Percentiles rank a stretch among this genome's conserved stretches.
Evolutionary conservation across 2,113 vertebrate species (phyloP).

Genomic region (Xyrauchen texanus): DNA sequence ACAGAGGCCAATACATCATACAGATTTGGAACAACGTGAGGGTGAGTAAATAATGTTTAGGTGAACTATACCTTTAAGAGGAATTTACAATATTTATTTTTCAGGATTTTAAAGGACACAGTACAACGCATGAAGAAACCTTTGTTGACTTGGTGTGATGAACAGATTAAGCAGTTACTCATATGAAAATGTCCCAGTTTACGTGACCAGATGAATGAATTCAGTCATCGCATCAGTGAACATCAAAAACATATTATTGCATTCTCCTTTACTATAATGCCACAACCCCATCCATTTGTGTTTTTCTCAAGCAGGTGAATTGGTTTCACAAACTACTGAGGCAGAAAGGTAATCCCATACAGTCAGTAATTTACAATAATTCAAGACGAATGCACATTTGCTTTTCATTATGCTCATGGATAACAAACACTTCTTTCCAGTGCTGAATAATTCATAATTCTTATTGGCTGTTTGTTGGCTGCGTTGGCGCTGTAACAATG

Average conservation of each 20-base stretch:
- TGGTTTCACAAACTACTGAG: constrained; percentile 53
- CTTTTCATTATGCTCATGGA: constrained; percentile 51
- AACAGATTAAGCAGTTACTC: constrained; percentile 53
- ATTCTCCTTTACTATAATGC: constrained; percentile 52
- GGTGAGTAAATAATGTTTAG: too few relatives aligned
- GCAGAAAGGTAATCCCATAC: constrained; percentile 58
- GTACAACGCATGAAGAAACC: too few relatives aligned
- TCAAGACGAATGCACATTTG: constrained; percentile 54
- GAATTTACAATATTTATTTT: too few relatives aligned
- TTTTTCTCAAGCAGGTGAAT: constrained; percentile 56
- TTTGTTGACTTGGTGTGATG: background rate
- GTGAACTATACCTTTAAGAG: too few relatives aligned
- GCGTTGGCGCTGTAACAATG: constrained; percentile 9
- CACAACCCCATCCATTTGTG: constrained; percentile 16
- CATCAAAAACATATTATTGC: constrained; percentile 34
- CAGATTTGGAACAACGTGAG: too few relatives aligned
- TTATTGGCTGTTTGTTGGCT: constrained; percentile 40
- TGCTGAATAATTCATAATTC: constrained; percentile 60
- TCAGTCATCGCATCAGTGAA: constrained; percentile 28
- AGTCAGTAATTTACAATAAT: constrained; percentile 58
- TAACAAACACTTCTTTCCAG: constrained; percentile 38
- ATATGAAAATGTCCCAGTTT: constrained; percentile 47
- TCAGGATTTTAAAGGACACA: too few relatives aligned
- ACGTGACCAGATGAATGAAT: constrained; percentile 48
- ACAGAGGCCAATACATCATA: too few relatives aligned